Evolutionary conservation across 2,888 invertebrate species (phyloP).

Genomic region (Xanthia togata): DNA sequence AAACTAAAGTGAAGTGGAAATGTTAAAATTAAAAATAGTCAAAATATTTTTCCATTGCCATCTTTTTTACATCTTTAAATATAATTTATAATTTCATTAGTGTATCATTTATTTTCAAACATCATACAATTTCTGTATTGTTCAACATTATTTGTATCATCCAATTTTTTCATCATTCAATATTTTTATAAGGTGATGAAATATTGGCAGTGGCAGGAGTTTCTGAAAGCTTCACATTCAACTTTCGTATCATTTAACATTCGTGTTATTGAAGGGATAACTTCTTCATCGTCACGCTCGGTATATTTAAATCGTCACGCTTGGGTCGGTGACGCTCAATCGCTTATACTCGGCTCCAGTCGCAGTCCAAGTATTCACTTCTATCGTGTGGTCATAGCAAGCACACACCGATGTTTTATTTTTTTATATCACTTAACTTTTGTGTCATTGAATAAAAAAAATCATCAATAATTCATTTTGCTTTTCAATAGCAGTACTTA

Average conservation of each 20-base stretch:
- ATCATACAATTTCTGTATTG: background rate
- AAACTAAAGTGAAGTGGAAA: conserved; percentile 44
- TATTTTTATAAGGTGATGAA: too few species aligned
- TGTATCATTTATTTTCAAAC: background rate
- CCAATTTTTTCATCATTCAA: background rate
- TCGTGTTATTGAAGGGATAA: background rate
- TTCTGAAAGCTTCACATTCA: too few species aligned
- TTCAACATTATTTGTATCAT: background rate
- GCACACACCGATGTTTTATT: background rate
- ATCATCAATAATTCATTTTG: background rate
- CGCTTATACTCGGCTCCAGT: background rate
- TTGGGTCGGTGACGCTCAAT: background rate
- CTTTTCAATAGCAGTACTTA: background rate
- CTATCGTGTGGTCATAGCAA: background rate
- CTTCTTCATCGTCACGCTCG: background rate
- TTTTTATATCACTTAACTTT: background rate
- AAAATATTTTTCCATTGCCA: background rate
- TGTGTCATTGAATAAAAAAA: background rate
- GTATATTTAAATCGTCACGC: background rate
- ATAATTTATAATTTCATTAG: background rate
- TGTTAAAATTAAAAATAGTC: conserved; percentile 18
- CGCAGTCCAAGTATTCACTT: background rate
- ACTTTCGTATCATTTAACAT: background rate
- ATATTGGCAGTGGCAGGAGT: too few species aligned
- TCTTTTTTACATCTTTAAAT: background rate